A percentile compares a stretch with the other conserved stretches of the same genome.
These are phyloP conservation scores for Machimus atricapillus DNA, from an alignment of 2,888 invertebrate genomes.

Conservation along the genomic window DNA sequence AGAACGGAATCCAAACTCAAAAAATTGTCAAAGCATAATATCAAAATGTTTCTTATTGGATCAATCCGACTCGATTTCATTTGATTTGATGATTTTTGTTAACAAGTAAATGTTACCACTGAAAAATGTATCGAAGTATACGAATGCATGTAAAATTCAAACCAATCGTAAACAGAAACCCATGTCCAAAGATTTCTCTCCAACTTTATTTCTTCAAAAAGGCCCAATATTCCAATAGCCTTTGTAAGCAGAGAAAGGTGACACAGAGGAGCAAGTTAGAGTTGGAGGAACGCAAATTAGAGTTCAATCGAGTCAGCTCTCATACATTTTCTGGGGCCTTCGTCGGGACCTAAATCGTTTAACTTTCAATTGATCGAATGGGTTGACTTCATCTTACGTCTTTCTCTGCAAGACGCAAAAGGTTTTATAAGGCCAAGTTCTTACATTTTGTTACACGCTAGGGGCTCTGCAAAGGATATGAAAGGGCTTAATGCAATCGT, in stretches of 20 bases:
- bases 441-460: not conserved
- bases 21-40: too few species aligned
- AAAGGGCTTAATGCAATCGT: not conserved
- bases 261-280: not conserved
- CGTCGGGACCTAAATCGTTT: not conserved
- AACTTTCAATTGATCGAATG: not conserved
- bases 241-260: not conserved
- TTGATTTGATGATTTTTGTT: not conserved
- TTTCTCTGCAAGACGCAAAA: not conserved
- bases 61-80: not conserved
- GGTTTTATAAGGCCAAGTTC: not conserved
- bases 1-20: too few species aligned
- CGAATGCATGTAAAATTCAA: not conserved
- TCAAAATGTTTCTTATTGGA: too few species aligned
- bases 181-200: not conserved
- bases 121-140: not conserved
- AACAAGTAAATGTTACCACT: not conserved
- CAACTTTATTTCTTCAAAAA: not conserved
- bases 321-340: not conserved
- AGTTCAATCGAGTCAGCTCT: slow-evolving; percentile 17
- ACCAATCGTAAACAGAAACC: not conserved
- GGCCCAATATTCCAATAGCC: not conserved
- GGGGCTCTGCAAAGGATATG: not conserved
- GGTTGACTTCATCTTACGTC: not conserved
- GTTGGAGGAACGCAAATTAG: slow-evolving; percentile 12